Evolutionary conservation across 2,888 invertebrate genomes (phyloP), one percentile per base, ranked within the genome.

Genomic region (Augochlorella aurata): DNA sequence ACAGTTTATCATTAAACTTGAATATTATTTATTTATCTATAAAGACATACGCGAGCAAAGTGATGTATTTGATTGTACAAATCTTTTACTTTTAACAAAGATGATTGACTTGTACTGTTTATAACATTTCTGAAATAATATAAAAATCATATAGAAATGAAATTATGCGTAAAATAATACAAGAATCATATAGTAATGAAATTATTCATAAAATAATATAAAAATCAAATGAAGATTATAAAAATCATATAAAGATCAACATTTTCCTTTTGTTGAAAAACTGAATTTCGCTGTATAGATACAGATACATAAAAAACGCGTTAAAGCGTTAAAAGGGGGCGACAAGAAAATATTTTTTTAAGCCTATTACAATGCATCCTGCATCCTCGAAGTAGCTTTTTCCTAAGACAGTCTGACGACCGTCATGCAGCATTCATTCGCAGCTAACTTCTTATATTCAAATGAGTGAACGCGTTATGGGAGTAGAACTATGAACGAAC

Each of bases 381-480:
- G 61, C 8, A 29, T 61, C 29, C 24, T 29, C 24, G 29, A 16
- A 61, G 16, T 29, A 29, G 29, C 29, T 61, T 73, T 38, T 45
- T 47, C 52, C 50, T 3, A 54, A 45, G 69, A 54, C 45, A 47
- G 73, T 47, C 52, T 45, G 18, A 50, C 58, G 29, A 72, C 52
- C 70, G 70, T 24, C 52, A 16, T 10, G 47, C 63, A 70, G 45
- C 58, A 66, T 75, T 78, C 82, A 63, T 83, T 76, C 83, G 66
- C 75, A n/a, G 66, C 74, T 29, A 73, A 74, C 73, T 87, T 89
- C 89, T 90, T 89, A 86, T 90, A 91, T 92, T 91, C 89, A 91
- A 92, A 91, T 90, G 90, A 91, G 89, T 82, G 77, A 82, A 80
- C 85, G 82, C 86, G 80, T 89, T 89, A 89, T 90, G 87, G 68